Base-by-base conservation (phyloP, 2,113 vertebrate species). In the Entomyzon cyanotis region DNA sequence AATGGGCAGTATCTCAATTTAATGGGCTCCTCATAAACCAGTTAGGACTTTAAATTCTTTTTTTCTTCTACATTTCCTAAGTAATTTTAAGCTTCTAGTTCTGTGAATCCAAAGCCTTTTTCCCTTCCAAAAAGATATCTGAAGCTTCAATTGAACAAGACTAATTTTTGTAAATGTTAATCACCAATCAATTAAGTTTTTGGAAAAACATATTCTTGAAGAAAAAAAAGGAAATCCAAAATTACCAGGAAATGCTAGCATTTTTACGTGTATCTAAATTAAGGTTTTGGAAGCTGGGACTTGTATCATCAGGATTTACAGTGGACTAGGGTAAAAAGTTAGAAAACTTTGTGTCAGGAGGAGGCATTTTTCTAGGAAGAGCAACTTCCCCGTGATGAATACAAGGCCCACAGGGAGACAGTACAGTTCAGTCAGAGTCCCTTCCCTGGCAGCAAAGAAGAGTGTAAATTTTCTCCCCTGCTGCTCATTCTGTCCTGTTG, bases 1-100 rank as follows among this genome's bases (percentile, higher is more conserved):
- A 82, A 22, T 58, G 53, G 70, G 69, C 84, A 87, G 58, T 84
- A 89, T 78, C 73, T 94, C 91, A 78, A 70, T 92, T 94, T 93
- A 89, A 89, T 56, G 37, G 49, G 22, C 20, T 81, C 60, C 67
- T 91, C 74, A 65, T 90, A 89, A 93, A 89, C 39, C 64, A 74
- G 73, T 58, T 59, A 90, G 53, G 46, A 92, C 52, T 80, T 83
- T n/a, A 68, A 80, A 63, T 64, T 76, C 60, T 79, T 56, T 92
- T 90, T 90, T 93, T 56, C 27, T 86, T 89, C 49, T 86, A 18
- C 11, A 31, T 73, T 90, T 86, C 20, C 37, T 71, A 56, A 31
- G 27, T 52, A 90, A 83, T 68, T 88, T 90, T 88, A 73, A 64
- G 21, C 44, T 80, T 85, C 65, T 82, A 28, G 5, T 63, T 82